These are phyloP conservation scores for Oophaga sylvatica DNA, from an alignment of 2,797 vertebrate genomes.

Conservation along the genomic window DNA sequence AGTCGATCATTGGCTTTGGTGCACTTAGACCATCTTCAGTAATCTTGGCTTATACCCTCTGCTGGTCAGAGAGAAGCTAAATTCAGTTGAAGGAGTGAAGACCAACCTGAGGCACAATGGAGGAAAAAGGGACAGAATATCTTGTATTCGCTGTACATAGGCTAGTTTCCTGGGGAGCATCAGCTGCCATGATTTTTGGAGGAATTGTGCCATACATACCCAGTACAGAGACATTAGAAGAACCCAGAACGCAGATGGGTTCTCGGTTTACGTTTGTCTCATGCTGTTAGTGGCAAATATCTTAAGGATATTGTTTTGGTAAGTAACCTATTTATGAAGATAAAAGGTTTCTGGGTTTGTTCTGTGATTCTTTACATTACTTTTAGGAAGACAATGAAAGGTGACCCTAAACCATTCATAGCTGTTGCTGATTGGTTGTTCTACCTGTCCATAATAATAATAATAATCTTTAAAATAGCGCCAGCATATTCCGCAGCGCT, in stretches of 20 bases:
- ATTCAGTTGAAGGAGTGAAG: constrained; percentile 2
- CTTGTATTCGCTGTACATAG: constrained; percentile 75
- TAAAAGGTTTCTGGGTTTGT: background rate
- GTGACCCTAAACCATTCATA: no score
- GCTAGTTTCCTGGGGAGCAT: constrained; percentile 86
- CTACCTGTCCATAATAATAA: no score
- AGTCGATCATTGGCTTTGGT: background rate
- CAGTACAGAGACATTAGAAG: constrained; percentile 92
- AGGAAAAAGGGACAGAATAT: constrained; percentile 80
- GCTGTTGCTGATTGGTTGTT: no score
- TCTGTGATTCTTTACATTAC: background rate
- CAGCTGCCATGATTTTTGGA: constrained; percentile 92
- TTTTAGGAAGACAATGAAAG: no score
- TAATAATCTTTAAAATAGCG: no score
- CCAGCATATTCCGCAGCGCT: no score
- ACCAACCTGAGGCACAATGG: constrained; percentile 74
- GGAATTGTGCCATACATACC: constrained; percentile 94
- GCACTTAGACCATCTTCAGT: background rate
- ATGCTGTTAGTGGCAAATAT: constrained; percentile 94
- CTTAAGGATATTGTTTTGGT: constrained; percentile 94
- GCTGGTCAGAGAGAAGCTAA: constrained; percentile 36
- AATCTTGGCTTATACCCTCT: background rate
- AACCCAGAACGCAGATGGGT: constrained; percentile 92
- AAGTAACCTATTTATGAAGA: constrained; percentile 48
- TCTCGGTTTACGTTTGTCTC: constrained; percentile 93